A percentile compares a stretch with the other conserved stretches of the same genome.
Evolutionary conservation across 2,113 vertebrate species (phyloP).

Genomic region (Petrocephalus microphthalmus): DNA sequence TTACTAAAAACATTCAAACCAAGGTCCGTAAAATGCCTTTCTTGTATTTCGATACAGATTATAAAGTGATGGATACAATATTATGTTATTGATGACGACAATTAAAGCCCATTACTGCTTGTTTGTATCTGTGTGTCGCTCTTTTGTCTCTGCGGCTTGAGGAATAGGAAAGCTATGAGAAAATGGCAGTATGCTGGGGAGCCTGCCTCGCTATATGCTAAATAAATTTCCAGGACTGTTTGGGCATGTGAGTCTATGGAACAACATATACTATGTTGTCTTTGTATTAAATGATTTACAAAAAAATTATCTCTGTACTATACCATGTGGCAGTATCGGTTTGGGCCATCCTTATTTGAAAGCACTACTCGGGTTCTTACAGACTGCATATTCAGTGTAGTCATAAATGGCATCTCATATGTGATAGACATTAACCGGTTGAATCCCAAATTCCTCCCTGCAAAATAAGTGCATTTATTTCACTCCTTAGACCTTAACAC

Average conservation of each 20-base stretch:
- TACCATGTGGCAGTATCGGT: not conserved
- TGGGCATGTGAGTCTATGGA: not conserved
- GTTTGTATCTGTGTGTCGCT: conserved; percentile 29
- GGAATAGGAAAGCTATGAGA: not conserved
- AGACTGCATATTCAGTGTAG: not conserved
- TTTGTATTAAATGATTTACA: not conserved
- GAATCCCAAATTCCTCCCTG: too few species aligned
- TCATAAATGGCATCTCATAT: not conserved
- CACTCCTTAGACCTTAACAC: too few species aligned
- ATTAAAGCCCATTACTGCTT: conserved; percentile 47
- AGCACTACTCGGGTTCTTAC: too few species aligned
- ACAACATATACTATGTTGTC: not conserved
- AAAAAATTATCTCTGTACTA: not conserved
- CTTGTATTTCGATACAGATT: conserved; percentile 32
- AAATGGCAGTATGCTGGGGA: not conserved
- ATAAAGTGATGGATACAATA: conserved; percentile 36
- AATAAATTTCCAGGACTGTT: not conserved
- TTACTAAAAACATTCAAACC: conserved; percentile 38
- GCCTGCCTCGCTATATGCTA: not conserved
- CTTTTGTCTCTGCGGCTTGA: not conserved
- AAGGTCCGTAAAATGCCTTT: conserved; percentile 38
- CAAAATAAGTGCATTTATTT: too few species aligned
- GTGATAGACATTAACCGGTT: not conserved
- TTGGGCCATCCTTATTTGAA: not conserved
- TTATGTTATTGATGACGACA: conserved; percentile 33